A percentile compares a stretch with the other conserved stretches of the same genome.
phyloP scores from a whole-genome alignment of 2,888 invertebrate genomes.

The Synergus umbraculus region DNA sequence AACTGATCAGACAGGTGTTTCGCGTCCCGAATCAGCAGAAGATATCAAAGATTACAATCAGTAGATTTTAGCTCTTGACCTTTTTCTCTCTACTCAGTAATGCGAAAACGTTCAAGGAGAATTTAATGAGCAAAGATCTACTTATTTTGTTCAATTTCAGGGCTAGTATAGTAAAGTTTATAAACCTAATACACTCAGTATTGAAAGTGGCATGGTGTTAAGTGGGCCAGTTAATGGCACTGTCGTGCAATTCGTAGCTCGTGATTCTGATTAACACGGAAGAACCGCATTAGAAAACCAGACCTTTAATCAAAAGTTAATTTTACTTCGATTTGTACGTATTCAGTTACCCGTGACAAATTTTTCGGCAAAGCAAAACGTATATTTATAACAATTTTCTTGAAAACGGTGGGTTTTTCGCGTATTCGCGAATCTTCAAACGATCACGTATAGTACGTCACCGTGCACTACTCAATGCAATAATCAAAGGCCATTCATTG shows the following conservation, averaged over 20 bases:
- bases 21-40: constrained; percentile 33
- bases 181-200: constrained; percentile 49
- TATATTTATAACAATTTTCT: constrained; percentile 18
- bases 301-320: not conserved
- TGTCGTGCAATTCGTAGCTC: constrained; percentile 37
- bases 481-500: constrained; percentile 74
- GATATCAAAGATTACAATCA: constrained; percentile 38
- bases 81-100: not conserved
- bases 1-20: constrained; percentile 46
- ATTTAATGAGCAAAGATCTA: constrained; percentile 18
- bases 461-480: constrained; percentile 72
- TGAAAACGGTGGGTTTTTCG: not conserved
- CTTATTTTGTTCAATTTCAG: constrained; percentile 28
- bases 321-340: constrained; percentile 1
- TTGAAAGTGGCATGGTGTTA: constrained; percentile 56
- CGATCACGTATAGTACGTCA: constrained; percentile 59
- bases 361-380: constrained; percentile 31
- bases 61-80: constrained; percentile 25
- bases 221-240: constrained; percentile 40
- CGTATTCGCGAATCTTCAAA: constrained; percentile 20
- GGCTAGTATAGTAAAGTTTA: constrained; percentile 43
- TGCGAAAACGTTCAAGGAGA: constrained; percentile 5
- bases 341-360: constrained; percentile 51
- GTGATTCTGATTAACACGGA: not conserved
- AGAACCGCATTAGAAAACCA: not conserved